Percentiles rank a stretch among this genome's conserved stretches.
Evolutionary conservation across 2,113 vertebrate species (phyloP).

Genomic region (Boleophthalmus pectinirostris): DNA sequence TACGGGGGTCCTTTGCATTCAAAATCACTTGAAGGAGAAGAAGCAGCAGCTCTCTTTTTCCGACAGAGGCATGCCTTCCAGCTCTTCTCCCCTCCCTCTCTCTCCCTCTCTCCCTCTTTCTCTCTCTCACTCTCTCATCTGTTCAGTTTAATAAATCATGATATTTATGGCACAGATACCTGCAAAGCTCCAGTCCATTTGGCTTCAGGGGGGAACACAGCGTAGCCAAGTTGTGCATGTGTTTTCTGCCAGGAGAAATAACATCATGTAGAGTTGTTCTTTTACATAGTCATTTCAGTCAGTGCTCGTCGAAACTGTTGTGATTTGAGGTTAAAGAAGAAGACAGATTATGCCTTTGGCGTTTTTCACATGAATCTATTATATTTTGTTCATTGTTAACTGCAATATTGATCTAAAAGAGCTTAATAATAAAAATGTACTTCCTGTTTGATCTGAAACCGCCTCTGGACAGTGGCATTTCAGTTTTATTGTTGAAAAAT

Average conservation of each 20-base stretch:
- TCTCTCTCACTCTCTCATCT: not conserved
- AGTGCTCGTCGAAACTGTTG: not conserved
- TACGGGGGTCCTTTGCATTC: constrained; percentile 1
- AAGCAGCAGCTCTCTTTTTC: constrained; percentile 20
- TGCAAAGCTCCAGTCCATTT: constrained; percentile 18
- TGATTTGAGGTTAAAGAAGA: not conserved
- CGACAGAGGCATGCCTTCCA: constrained; percentile 16
- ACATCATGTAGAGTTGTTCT: constrained; percentile 50
- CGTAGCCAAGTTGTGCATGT: constrained; percentile 4
- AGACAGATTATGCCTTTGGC: too few species aligned
- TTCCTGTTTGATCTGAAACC: too few species aligned
- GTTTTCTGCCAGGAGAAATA: constrained; percentile 40
- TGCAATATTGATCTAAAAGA: too few species aligned
- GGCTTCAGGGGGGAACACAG: constrained; percentile 8
- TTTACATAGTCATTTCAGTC: not conserved
- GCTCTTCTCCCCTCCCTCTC: not conserved
- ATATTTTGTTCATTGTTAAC: too few species aligned
- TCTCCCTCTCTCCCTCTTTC: not conserved
- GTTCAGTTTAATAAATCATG: constrained; percentile 26
- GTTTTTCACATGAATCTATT: too few species aligned
- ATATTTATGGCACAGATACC: constrained; percentile 20
- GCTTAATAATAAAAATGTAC: too few species aligned
- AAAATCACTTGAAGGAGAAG: not conserved
- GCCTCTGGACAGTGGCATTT: too few species aligned
- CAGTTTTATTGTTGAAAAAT: too few species aligned